Evolutionary conservation across 2,113 vertebrate species (phyloP), one percentile per base, ranked within the genome.

Genomic region (Hirundichthys speculiger): DNA sequence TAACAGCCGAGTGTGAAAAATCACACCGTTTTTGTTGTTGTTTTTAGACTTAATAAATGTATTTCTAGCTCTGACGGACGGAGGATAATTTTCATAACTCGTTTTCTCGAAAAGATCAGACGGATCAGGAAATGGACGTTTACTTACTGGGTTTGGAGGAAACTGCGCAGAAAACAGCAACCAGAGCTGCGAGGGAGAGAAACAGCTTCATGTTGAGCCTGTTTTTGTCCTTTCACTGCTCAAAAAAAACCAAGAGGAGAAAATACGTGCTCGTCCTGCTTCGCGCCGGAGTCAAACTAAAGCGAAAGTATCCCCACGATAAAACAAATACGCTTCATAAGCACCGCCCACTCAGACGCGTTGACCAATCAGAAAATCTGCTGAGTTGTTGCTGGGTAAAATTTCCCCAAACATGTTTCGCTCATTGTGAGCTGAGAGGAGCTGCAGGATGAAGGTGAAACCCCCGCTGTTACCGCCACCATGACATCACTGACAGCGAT

Each of bases 301-400:
- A 79, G 15, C 20, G 30, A 73, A 79, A 82, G 46, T 0, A 0
- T 12, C n/a, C 0, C 7, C 0, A 13, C 10, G 38, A 1, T 1
- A 0, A 4, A 1, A 3, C 1, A 19, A 15, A 0, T 0, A 0
- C 0, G 3, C 0, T 18, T 2, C 7, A 30, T 61, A 0, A 8
- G 12, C 1, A 12, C 57, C 43, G 63, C 78, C 81, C 73, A 47
- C 21, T 12, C 1, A 6, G 6, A 2, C 6, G 11, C 30, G 30
- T 1, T 34, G 9, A 34, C 30, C 30, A 34, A 34, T 34, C 30
- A 34, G 3, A 34, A 34, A 34, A 4, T 34, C 9, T 10, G 14
- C 46, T 2, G 2, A 0, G 2, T 30, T 18, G 86, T 91, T 84
- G 41, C 73, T n/a, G 69, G 86, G 87, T 68, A 21, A 13, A 78